Conservation (phyloP, 1,140 invertebrate genomes). For the Bombus haemorrhoidalis region DNA sequence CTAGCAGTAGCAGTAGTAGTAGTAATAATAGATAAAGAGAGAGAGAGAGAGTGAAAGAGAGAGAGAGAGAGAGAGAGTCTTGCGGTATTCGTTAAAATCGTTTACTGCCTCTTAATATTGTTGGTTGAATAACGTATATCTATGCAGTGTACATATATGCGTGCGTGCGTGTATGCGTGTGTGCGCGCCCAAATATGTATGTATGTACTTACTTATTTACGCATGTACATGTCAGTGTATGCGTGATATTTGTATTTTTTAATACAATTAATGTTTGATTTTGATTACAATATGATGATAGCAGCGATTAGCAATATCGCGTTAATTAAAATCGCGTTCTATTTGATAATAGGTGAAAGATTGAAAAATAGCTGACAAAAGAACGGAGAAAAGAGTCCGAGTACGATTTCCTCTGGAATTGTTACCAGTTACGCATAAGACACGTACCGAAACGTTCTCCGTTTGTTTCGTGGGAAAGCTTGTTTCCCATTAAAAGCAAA, state of each 20-base stretch:
- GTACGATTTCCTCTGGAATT: neutral
- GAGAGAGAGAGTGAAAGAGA: neutral
- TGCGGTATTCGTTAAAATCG: neutral
- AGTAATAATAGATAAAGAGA: neutral
- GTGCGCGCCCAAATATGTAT: neutral
- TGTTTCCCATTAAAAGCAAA: constrained; percentile 14
- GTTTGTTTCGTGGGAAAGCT: neutral
- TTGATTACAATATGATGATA: neutral
- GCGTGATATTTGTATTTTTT: neutral
- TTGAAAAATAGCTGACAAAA: neutral
- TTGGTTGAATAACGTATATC: neutral
- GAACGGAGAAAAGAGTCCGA: neutral
- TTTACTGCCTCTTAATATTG: neutral
- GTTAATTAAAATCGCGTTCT: no score
- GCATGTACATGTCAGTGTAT: neutral
- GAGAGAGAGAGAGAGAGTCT: neutral
- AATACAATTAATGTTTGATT: neutral
- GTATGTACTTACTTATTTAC: neutral
- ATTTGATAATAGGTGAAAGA: neutral
- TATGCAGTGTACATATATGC: neutral
- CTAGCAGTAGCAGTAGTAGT: neutral
- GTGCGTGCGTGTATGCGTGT: neutral
- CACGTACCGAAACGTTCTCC: neutral
- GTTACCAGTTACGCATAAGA: neutral
- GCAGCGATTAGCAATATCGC: neutral